phyloP scores from a whole-genome alignment of 2,113 vertebrate species.

The Shinisaurus crocodilurus region DNA sequence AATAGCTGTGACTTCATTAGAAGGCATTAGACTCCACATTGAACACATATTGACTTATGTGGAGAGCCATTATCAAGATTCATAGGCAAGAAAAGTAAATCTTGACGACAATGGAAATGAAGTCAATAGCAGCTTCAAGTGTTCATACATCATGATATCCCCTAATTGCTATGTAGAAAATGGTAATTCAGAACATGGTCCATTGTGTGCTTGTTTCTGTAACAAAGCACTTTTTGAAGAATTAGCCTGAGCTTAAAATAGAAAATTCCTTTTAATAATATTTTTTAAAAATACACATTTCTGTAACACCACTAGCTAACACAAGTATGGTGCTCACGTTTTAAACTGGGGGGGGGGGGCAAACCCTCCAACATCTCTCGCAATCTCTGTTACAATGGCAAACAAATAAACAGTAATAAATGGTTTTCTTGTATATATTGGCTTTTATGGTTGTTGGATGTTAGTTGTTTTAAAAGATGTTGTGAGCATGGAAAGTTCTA shows the following conservation, averaged over 20 bases:
- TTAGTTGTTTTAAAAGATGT: not conserved
- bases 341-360: not conserved
- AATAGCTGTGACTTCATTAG: slow-evolving; percentile 59
- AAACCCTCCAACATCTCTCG: too few species aligned
- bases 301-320: not conserved
- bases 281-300: not conserved
- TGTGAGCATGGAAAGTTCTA: not conserved
- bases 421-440: not conserved
- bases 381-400: not conserved
- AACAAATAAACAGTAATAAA: not conserved
- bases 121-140: slow-evolving; percentile 53
- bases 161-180: slow-evolving; percentile 17
- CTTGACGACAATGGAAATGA: slow-evolving; percentile 54
- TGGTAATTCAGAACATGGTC: not conserved
- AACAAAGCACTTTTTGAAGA: not conserved
- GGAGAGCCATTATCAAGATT: slow-evolving; percentile 55
- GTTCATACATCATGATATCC: slow-evolving; percentile 24
- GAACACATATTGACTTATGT: slow-evolving; percentile 39
- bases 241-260: not conserved
- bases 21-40: slow-evolving; percentile 17
- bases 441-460: not conserved
- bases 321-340: not conserved
- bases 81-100: slow-evolving; percentile 36
- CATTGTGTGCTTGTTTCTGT: not conserved
- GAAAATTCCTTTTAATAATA: not conserved